phyloP scores from a whole-genome alignment of 1,140 invertebrate genomes.

The Ridgeia piscesae region DNA sequence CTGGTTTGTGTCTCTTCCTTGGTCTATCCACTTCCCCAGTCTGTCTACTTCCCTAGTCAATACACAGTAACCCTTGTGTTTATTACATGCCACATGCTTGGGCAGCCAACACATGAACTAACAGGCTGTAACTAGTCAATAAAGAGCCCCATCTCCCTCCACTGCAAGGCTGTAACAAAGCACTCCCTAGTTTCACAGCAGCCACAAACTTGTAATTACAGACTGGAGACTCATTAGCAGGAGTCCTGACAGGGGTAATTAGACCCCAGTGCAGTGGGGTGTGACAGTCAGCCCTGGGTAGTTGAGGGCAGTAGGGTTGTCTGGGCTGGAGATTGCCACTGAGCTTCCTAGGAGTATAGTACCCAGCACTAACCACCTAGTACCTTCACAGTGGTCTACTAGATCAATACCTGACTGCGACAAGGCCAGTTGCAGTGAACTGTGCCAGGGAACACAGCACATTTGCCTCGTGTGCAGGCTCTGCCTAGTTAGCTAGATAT shows the following conservation, averaged over 20 bases:
- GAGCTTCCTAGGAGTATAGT: too few species aligned
- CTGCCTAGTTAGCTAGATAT: neutral
- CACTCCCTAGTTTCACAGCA: neutral
- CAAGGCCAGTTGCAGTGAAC: neutral
- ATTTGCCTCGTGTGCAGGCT: neutral
- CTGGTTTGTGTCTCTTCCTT: too few species aligned
- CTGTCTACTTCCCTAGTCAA: too few species aligned
- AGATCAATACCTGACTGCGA: neutral
- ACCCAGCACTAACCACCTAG: neutral
- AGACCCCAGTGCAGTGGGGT: neutral
- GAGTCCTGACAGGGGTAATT: neutral
- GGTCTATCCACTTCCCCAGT: too few species aligned
- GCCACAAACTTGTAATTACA: neutral
- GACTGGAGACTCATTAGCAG: neutral
- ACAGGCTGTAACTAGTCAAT: neutral
- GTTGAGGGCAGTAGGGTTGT: neutral
- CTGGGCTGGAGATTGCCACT: neutral
- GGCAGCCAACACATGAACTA: neutral
- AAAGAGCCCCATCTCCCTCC: neutral
- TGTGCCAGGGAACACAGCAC: neutral
- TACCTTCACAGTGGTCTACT: neutral
- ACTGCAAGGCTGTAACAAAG: neutral
- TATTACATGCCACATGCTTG: neutral
- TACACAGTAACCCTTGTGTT: neutral
- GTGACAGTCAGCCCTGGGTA: neutral